Conservation (phyloP, 2,888 invertebrate species). For the Dione juno region DNA sequence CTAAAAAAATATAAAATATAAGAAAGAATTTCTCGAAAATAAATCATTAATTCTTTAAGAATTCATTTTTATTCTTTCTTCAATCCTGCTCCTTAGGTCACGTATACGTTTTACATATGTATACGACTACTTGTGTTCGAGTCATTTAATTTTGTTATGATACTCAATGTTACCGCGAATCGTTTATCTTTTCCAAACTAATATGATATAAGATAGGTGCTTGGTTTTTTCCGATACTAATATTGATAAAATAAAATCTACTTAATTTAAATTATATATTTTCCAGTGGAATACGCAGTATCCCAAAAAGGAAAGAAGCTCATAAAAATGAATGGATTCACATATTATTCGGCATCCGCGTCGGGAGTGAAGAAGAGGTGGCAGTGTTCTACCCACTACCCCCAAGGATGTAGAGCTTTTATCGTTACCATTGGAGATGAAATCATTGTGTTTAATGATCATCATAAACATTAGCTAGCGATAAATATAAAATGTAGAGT, state of each 20-base stretch:
- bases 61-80: background rate
- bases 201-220: no score
- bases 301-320: conserved; percentile 46
- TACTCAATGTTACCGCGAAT: no score
- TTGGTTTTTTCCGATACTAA: no score
- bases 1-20: conserved; percentile 1
- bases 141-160: no score
- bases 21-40: background rate
- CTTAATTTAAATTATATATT: no score
- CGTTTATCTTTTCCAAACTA: background rate
- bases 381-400: conserved; percentile 52
- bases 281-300: conserved; percentile 46
- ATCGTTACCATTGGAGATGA: conserved; percentile 40
- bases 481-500: no score
- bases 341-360: conserved; percentile 39
- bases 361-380: conserved; percentile 45
- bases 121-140: no score
- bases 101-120: no score
- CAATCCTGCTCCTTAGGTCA: background rate
- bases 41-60: background rate
- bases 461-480: conserved; percentile 36
- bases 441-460: conserved; percentile 30
- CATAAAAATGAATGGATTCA: conserved; percentile 48
- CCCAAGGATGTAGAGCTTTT: conserved; percentile 48
- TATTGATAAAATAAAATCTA: no score